Base-by-base conservation (phyloP, 1,140 invertebrate genomes). In the Diabrotica undecimpunctata region DNA sequence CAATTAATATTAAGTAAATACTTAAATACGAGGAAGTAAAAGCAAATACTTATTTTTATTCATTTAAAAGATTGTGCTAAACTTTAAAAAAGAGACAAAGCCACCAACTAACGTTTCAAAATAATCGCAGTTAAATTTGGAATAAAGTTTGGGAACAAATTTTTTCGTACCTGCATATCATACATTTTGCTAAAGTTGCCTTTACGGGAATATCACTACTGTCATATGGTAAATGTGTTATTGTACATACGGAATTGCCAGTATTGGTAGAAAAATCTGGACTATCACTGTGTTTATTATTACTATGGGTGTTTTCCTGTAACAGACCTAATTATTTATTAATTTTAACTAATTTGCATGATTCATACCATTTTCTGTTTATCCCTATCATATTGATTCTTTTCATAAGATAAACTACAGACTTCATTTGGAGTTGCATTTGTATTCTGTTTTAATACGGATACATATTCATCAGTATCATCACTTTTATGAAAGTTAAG, bases 181-280 rank as follows among this genome's bases (percentile, higher is more conserved):
- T 51, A 65, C 77, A 79, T 69, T 75, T 78, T 13, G 65, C 54
- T 9, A 69, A 62, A 8, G 70, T 74, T 36, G 62, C 67, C 53
- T 74, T 72, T 52, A 93, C 90, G 7, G 92, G 90, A 41, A 91
- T 82, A 41, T 84, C 87, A 37, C 80, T 81, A 37, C 88, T 83
- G 62, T 83, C 87, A 74, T 93, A 95, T 0, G 93, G 92, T 65
- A 95, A 84, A 77, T 95, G 94, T 75, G 91, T 93, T 0, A 93
- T 74, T 37, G 74, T 72, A 67, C 83, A 84, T 39, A 46, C 39
- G 54, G 63, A 10, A 46, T 46, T 46, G 41, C n/a, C 54, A 25
- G 46, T 58, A 13, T 38, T 54, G 36, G 41, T 68, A 68, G 51
- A 38, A n/a, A 72, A 63, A 67, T 78, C 73, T 53, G 77, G 75